A percentile compares a stretch with the other conserved stretches of the same genome.
Conservation (phyloP, 2,113 vertebrate species). For the Catharus bicknelli region DNA sequence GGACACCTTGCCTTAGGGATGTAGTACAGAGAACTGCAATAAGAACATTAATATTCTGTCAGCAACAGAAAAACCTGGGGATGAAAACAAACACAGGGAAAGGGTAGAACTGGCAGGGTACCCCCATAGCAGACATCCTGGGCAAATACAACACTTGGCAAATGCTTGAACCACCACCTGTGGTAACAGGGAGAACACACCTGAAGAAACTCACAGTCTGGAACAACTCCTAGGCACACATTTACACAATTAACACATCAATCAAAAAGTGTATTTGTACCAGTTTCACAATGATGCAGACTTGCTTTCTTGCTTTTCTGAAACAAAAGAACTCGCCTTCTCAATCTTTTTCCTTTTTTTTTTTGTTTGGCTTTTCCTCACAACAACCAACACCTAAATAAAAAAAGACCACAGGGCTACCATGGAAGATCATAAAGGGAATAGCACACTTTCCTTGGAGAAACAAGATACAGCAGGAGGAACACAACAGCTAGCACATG, state of each 20-base stretch:
- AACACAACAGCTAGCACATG: not conserved
- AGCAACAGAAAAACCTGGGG: not conserved
- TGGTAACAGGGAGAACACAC: not conserved
- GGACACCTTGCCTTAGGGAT: not conserved
- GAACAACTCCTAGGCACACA: not conserved
- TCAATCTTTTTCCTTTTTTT: not conserved
- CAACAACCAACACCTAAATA: not conserved
- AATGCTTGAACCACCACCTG: not conserved
- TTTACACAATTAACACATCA: fast-evolving
- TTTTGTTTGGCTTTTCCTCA: not conserved
- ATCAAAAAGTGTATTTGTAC: not conserved
- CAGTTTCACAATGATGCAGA: not conserved
- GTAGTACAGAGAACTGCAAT: not conserved
- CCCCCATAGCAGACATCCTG: fast-evolving
- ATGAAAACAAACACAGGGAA: not conserved
- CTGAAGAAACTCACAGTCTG: not conserved
- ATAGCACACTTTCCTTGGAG: not conserved
- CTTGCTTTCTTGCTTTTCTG: not conserved
- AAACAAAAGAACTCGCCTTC: not conserved
- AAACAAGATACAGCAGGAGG: not conserved
- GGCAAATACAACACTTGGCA: not conserved
- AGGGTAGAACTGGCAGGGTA: not conserved
- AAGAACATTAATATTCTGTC: not conserved
- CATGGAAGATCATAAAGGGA: not conserved
- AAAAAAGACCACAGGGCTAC: not conserved